phyloP scores from a whole-genome alignment of 2,888 invertebrate genomes.

The Amphipoea oculea region DNA sequence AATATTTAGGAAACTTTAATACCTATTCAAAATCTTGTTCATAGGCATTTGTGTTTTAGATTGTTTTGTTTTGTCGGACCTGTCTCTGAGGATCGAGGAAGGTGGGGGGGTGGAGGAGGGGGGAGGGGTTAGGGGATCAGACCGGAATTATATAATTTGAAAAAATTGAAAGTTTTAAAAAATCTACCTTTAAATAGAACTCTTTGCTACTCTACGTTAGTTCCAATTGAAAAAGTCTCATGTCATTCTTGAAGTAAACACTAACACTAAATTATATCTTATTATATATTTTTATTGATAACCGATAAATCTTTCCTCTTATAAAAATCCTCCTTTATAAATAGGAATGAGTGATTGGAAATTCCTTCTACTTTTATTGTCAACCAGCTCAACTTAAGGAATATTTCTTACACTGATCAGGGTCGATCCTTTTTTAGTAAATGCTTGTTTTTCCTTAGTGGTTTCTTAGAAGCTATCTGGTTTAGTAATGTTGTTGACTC shows the following conservation, averaged over 20 bases:
- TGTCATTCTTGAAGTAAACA: background rate
- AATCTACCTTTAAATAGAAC: background rate
- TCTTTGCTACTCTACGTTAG: background rate
- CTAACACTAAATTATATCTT: background rate
- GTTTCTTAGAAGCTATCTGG: constrained; percentile 56
- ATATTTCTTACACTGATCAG: constrained; percentile 37
- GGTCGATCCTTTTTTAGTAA: constrained; percentile 29
- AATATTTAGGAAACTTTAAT: background rate
- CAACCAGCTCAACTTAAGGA: constrained; percentile 6
- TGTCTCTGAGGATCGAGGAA: too few species aligned
- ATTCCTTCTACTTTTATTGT: constrained; percentile 27
- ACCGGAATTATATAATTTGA: background rate
- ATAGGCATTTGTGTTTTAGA: background rate
- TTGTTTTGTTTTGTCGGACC: background rate
- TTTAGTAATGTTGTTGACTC: constrained; percentile 43
- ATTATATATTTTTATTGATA: background rate
- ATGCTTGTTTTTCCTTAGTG: constrained; percentile 49
- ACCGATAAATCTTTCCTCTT: background rate
- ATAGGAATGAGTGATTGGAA: constrained; percentile 28
- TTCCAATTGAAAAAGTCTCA: background rate
- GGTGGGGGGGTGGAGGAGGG: too few species aligned
- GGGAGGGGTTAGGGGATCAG: too few species aligned
- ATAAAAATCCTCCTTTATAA: constrained; percentile 4
- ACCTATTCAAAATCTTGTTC: background rate
- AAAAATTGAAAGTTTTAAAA: background rate